Percentiles rank a stretch among this genome's conserved stretches.
These are phyloP conservation scores for Camponotus pennsylvanicus DNA, from an alignment of 1,140 invertebrate species.

Conservation along the genomic window DNA sequence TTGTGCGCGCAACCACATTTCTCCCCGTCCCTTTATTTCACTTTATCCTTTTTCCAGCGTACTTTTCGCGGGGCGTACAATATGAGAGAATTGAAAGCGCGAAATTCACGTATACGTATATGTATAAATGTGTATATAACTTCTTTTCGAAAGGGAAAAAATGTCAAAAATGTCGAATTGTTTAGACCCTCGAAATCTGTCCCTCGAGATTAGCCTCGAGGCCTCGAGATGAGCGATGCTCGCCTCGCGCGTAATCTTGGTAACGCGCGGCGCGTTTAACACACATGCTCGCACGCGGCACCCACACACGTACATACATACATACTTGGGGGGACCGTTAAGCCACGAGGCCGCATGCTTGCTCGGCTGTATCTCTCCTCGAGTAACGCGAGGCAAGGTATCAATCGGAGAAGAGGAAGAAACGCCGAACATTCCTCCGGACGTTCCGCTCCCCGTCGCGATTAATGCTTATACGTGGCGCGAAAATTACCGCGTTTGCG, in stretches of 20 bases:
- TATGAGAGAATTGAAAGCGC: neutral
- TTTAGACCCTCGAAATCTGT: no score
- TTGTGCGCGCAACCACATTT: neutral
- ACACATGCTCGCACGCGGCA: neutral
- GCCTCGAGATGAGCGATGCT: neutral
- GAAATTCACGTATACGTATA: neutral
- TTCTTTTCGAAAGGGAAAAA: no score
- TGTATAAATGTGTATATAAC: no score
- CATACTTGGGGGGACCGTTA: slow-evolving; percentile 27
- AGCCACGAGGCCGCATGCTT: slow-evolving; percentile 29
- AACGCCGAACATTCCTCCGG: no score
- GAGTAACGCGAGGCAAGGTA: no score
- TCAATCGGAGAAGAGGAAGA: neutral
- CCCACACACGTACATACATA: neutral
- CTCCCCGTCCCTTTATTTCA: neutral
- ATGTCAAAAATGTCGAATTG: no score
- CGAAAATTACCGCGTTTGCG: neutral
- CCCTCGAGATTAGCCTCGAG: no score
- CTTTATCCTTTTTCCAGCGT: neutral
- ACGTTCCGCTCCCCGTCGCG: neutral
- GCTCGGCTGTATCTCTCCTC: neutral
- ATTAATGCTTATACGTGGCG: neutral
- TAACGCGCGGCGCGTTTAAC: neutral
- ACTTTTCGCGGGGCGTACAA: neutral
- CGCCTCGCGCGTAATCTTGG: neutral